Base-by-base conservation (phyloP, 2,113 vertebrate genomes). In the Tachuris rubrigastra region DNA sequence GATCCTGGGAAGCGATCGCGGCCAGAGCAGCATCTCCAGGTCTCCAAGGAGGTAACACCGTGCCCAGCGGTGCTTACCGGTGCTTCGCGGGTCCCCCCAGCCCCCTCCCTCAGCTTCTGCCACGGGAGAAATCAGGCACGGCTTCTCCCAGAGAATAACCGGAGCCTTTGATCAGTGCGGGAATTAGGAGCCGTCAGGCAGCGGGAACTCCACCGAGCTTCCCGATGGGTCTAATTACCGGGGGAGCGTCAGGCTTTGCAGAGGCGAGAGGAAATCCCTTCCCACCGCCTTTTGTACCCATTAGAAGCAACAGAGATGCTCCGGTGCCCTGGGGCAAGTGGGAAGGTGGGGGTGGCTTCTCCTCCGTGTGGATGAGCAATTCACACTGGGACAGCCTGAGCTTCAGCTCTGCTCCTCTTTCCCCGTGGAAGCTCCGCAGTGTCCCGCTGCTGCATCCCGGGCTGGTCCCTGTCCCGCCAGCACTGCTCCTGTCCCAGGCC, bases 1-100 rank as follows among this genome's bases (percentile, higher is more conserved):
- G 98, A 97, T 80, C 91, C 98, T 1, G 97, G 98, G 44, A 98
- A 98, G 66, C 95, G 53, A 75, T 96, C 98, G 90, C 87, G 13
- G 97, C 97, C 74, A 88, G 98, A 94, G 95, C 98, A 96, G 98
- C 98, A 86, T 62, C 98, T 98, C 49, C 98, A 98, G 23, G 98
- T 98, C 81, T 97, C 98, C 44, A 98, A 97, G 49, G 98, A 99
- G 99, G 97, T 98, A 97, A 97, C 6, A 2, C 0, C 6, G 1
- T 3, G 18, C 21, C 33, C 4, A 1, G 16, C 1, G 5, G 14
- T 9, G 33, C 65, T 79, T 37, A 35, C 8, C 0, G 3, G 12
- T 3, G 3, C 67, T 62, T n/a, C 4, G 18, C 4, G 3, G 67
- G 33, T 47, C 19, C 50, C 83, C 44, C 2, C 18, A 30, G 6